These are phyloP conservation scores for Notolepis coatsorum DNA, from an alignment of 2,797 vertebrate genomes.

Conservation along the genomic window DNA sequence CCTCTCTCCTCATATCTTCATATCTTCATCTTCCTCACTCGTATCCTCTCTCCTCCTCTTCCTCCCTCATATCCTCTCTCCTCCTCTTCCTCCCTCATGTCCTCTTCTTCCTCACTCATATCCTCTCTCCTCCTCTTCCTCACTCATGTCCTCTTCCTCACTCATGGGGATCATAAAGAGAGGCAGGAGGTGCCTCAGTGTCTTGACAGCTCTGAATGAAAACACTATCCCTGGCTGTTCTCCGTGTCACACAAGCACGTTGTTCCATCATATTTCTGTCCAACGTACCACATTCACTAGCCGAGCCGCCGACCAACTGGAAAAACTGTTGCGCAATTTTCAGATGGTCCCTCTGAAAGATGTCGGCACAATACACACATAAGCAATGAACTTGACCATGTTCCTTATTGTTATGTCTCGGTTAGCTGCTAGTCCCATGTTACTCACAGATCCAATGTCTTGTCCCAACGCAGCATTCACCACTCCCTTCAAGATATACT, in stretches of 20 bases:
- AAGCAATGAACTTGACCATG: background rate
- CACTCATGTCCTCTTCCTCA: no score
- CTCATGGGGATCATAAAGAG: no score
- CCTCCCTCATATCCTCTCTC: no score
- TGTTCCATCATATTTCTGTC: conserved; percentile 16
- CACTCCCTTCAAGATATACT: conserved; percentile 97
- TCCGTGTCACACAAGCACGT: conserved; percentile 7
- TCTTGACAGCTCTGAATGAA: no score
- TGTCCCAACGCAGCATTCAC: conserved; percentile 96
- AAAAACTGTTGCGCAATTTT: conserved; percentile 98
- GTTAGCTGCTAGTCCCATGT: conserved; percentile 8
- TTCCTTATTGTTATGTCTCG: background rate
- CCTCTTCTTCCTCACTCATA: no score
- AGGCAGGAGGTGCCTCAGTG: no score
- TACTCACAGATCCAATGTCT: conserved; percentile 93
- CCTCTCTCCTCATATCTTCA: no score
- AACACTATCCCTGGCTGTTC: no score
- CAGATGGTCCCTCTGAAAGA: conserved; percentile 91
- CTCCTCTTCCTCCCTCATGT: no score
- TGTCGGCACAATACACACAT: conserved; percentile 9
- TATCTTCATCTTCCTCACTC: no score
- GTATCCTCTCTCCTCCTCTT: no score
- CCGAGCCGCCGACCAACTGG: conserved; percentile 95
- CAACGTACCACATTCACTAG: conserved; percentile 93
- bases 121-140: no score